These are phyloP conservation scores for Oreotrochilus melanogaster DNA, from an alignment of 2,113 vertebrate species.

Conservation along the genomic window DNA sequence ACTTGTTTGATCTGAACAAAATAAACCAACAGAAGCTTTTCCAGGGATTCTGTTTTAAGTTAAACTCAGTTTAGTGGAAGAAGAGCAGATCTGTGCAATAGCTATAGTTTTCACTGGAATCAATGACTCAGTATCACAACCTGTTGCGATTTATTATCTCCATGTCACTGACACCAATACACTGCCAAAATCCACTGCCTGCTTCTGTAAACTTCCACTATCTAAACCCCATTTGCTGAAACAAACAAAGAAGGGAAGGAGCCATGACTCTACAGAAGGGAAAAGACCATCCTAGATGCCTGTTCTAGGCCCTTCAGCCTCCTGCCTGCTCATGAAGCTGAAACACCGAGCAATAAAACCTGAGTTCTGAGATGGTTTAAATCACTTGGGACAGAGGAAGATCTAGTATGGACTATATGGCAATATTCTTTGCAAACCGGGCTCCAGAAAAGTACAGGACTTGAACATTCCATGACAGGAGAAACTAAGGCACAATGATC, in stretches of 20 bases:
- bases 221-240: background rate
- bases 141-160: conserved; percentile 44
- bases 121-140: conserved; percentile 34
- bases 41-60: background rate
- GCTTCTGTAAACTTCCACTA: conserved; percentile 35
- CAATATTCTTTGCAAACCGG: background rate
- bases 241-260: background rate
- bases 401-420: background rate
- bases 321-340: background rate
- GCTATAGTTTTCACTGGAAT: conserved; percentile 56
- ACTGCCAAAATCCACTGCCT: conserved; percentile 17
- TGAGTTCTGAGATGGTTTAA: background rate
- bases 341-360: background rate
- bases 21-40: background rate
- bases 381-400: background rate
- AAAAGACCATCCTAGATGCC: background rate
- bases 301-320: background rate
- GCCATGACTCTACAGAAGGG: background rate
- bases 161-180: background rate
- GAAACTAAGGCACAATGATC: background rate
- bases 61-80: background rate
- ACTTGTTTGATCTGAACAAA: background rate
- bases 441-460: background rate
- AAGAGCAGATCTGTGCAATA: conserved; percentile 5
- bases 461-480: background rate